Evolutionary conservation across 2,888 invertebrate species (phyloP).

Genomic region (Athripsodes cinereus): DNA sequence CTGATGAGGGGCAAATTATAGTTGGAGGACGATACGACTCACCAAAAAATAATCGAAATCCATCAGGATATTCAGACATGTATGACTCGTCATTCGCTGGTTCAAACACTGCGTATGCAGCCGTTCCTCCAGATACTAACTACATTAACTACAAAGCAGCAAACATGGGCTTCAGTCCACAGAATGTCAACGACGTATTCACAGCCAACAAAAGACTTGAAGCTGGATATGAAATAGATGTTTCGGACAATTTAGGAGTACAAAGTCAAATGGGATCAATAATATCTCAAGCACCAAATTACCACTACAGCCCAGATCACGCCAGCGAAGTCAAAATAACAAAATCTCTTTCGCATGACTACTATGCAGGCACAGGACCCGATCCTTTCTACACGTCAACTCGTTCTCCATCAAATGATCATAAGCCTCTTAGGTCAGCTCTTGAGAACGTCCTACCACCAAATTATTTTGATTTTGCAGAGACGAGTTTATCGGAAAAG

Average conservation of each 20-base stretch:
- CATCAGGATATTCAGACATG: conserved; percentile 7
- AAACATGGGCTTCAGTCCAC: conserved; percentile 27
- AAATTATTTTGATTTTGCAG: conserved; percentile 23
- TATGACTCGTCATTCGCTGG: neutral
- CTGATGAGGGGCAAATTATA: conserved; percentile 6
- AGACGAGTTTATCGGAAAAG: conserved; percentile 19
- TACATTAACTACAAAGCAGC: conserved; percentile 25
- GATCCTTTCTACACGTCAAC: conserved; percentile 23
- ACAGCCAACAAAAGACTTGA: conserved; percentile 24
- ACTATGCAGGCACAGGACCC: conserved; percentile 36
- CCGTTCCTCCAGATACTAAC: conserved; percentile 14
- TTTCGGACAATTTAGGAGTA: conserved; percentile 4
- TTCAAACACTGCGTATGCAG: conserved; percentile 1
- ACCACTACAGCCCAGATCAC: conserved; percentile 7
- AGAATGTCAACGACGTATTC: conserved; percentile 27
- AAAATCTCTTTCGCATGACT: conserved; percentile 39
- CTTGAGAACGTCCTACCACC: conserved; percentile 22
- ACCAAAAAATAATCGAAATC: conserved; percentile 20
- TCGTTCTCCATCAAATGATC: neutral
- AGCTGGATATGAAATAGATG: conserved; percentile 17
- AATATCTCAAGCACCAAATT: conserved; percentile 8
- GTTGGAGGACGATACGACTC: conserved; percentile 31
- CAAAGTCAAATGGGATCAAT: conserved; percentile 20
- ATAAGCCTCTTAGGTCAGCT: neutral
- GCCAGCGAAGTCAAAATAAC: conserved; percentile 32